These are phyloP conservation scores for Eristalis arbustorum DNA, from an alignment of 2,888 invertebrate genomes.

Conservation along the genomic window DNA sequence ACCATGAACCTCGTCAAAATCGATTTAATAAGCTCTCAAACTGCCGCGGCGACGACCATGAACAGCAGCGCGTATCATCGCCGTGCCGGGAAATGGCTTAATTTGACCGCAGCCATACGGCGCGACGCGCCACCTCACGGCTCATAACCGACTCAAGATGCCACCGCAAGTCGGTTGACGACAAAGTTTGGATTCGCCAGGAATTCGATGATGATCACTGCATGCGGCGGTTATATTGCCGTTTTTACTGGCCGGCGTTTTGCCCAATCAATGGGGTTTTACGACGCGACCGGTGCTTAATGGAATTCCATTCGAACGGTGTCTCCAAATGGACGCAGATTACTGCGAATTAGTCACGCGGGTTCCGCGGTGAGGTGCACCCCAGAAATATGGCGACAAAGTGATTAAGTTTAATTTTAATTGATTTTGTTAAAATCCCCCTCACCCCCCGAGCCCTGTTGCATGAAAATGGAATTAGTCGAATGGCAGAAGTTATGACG, in stretches of 20 bases:
- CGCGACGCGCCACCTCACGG: too few relatives aligned
- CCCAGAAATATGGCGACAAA: not conserved
- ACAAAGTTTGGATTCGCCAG: not conserved
- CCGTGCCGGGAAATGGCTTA: constrained; percentile 40
- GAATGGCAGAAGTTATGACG: constrained; percentile 14
- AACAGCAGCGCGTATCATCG: not conserved
- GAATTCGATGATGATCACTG: not conserved
- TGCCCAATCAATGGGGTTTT: constrained; percentile 25
- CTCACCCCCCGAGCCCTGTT: too few relatives aligned
- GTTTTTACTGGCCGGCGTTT: constrained; percentile 21
- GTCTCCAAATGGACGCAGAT: constrained; percentile 20
- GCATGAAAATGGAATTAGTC: constrained; percentile 19
- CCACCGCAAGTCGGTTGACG: not conserved
- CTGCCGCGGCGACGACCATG: not conserved
- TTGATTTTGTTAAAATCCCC: not conserved
- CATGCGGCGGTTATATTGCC: constrained; percentile 16
- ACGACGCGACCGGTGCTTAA: constrained; percentile 1
- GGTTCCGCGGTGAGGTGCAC: not conserved
- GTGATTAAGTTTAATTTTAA: constrained; percentile 3
- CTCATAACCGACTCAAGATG: constrained; percentile 41
- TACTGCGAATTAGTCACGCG: constrained; percentile 15
- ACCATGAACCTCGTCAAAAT: constrained; percentile 14
- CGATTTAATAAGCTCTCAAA: constrained; percentile 12
- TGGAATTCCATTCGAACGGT: constrained; percentile 13
- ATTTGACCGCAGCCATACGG: constrained; percentile 47